Percentiles rank a stretch among this genome's conserved stretches.
These are phyloP conservation scores for Stenotaenia linearis DNA, from an alignment of 2,888 invertebrate genomes.

Conservation along the genomic window DNA sequence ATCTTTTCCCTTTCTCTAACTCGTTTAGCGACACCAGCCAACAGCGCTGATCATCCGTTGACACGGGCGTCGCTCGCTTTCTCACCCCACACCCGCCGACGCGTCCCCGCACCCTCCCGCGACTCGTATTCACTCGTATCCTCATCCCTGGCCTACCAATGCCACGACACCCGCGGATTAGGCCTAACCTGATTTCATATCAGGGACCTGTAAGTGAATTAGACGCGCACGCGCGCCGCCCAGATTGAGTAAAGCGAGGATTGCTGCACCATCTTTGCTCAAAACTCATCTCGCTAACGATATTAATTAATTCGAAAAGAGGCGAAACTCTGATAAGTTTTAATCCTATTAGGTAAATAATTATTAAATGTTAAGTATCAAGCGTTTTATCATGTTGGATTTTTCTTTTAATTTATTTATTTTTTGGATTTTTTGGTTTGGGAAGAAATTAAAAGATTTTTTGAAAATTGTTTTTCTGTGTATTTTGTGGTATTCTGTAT, in stretches of 20 bases:
- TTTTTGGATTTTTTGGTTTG: neutral
- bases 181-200: slow-evolving; percentile 26
- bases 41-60: slow-evolving; percentile 26
- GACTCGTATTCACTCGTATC: neutral
- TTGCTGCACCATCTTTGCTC: neutral
- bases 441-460: too few species aligned
- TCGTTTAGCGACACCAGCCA: slow-evolving; percentile 21
- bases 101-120: neutral
- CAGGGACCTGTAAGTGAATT: slow-evolving; percentile 26
- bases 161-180: slow-evolving; percentile 24
- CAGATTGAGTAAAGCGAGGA: slow-evolving; percentile 16
- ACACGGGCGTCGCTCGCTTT: slow-evolving; percentile 2
- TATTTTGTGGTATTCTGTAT: too few species aligned
- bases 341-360: slow-evolving; percentile 2
- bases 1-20: neutral
- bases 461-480: too few species aligned
- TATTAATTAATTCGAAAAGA: slow-evolving; percentile 15
- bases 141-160: neutral
- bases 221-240: slow-evolving; percentile 13
- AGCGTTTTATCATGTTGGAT: neutral
- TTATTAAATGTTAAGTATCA: neutral
- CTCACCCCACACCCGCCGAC: neutral
- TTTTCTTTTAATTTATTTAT: too few species aligned
- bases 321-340: neutral
- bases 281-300: slow-evolving; percentile 21